A percentile compares a stretch with the other conserved stretches of the same genome.
These are phyloP conservation scores for Mallateleia sp. DNA, from an alignment of 2,888 invertebrate genomes.

Conservation along the genomic window DNA sequence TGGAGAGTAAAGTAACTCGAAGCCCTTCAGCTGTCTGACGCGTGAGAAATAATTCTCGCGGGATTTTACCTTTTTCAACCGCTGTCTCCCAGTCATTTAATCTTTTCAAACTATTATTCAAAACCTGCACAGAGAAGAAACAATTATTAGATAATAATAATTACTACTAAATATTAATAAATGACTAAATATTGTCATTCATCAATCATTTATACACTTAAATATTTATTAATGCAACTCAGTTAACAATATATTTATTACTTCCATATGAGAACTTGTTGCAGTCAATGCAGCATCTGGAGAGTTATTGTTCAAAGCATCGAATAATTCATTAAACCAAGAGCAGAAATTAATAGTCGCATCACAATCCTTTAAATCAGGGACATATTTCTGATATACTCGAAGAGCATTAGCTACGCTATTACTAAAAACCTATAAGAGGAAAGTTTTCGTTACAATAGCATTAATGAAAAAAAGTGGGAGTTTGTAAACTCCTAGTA, in stretches of 20 bases:
- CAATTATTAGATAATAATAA: too few species aligned
- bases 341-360: neutral
- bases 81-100: constrained; percentile 41
- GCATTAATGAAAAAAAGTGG: too few species aligned
- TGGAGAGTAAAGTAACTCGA: constrained; percentile 40
- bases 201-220: too few species aligned
- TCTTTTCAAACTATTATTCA: constrained; percentile 6
- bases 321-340: neutral
- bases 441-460: too few species aligned
- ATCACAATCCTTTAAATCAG: constrained; percentile 10
- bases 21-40: constrained; percentile 48
- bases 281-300: neutral
- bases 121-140: too few species aligned
- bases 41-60: constrained; percentile 35
- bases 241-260: too few species aligned
- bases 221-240: too few species aligned
- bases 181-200: too few species aligned
- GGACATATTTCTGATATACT: neutral
- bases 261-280: neutral
- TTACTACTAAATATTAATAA: too few species aligned
- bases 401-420: neutral
- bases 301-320: neutral
- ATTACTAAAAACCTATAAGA: constrained; percentile 14
- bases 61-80: constrained; percentile 14
- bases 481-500: too few species aligned